phyloP scores from a whole-genome alignment of 2,888 invertebrate species.

The Lapara coniferarum region DNA sequence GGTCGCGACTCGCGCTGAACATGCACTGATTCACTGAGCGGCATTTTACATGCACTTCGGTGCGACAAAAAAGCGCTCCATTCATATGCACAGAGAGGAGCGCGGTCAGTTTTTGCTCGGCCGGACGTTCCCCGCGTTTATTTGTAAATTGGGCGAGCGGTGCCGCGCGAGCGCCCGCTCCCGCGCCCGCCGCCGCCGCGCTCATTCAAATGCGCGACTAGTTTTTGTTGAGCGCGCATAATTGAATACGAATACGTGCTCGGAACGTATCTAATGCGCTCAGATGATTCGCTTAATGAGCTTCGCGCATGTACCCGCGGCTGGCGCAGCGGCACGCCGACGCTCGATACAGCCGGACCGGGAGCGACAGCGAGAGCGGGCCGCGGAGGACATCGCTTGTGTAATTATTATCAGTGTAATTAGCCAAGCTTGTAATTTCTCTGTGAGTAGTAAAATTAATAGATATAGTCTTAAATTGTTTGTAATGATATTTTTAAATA shows the following conservation, averaged over 20 bases:
- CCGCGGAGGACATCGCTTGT: not conserved
- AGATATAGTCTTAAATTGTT: slow-evolving; percentile 11
- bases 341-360: not conserved
- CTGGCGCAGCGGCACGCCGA: not conserved
- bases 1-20: not conserved
- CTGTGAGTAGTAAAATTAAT: slow-evolving; percentile 25
- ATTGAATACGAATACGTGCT: slow-evolving; percentile 77
- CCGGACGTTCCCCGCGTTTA: slow-evolving; percentile 80
- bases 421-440: slow-evolving; percentile 20
- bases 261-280: slow-evolving; percentile 65
- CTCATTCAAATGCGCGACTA: slow-evolving; percentile 80
- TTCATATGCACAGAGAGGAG: slow-evolving; percentile 76
- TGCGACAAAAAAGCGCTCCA: slow-evolving; percentile 71
- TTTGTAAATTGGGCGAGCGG: slow-evolving; percentile 77
- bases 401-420: slow-evolving; percentile 15
- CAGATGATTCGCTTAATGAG: slow-evolving; percentile 59
- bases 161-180: slow-evolving; percentile 46
- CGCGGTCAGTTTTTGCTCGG: slow-evolving; percentile 74
- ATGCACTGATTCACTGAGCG: slow-evolving; percentile 55
- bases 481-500: not conserved
- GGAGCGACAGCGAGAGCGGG: not conserved
- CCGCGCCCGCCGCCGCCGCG: slow-evolving; percentile 43
- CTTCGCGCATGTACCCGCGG: slow-evolving; percentile 25
- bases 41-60: slow-evolving; percentile 55
- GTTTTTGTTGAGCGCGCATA: slow-evolving; percentile 74